Base-by-base conservation (phyloP, 2,113 vertebrate genomes). In the Clarias gariepinus region DNA sequence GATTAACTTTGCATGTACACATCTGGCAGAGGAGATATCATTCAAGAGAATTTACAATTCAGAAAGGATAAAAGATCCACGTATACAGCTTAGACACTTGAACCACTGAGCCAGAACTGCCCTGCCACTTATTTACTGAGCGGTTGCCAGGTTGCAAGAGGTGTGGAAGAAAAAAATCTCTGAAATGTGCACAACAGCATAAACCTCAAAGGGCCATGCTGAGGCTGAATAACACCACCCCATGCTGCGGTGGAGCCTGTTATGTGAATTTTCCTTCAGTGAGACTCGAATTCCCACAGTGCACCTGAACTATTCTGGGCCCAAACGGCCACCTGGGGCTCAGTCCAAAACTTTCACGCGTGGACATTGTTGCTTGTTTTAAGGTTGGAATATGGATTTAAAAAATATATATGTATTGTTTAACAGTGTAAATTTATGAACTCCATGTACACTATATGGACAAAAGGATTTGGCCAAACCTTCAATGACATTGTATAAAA, bases 241-340 rank as follows among this genome's bases (percentile, higher is more conserved):
- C 69, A 52, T 23, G 84, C 77, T 64, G 18, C 77, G 68, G 18
- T 69, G 58, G 4, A 53, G 53, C 25, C 80, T 23, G 66, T 53
- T 58, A 52, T 21, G 80, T 58, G 21, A 53, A 83, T 87, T 66
- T 52, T 84, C 60, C 71, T 4, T 71, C 53, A 2, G 60, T 80
- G 47, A 47, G 69, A 85, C 85, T 68, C 28, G 9, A 81, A 85
- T 87, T 68, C 88, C 85, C 82, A 71, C 28, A 63, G 85, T 85
- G 85, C 85, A 81, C 47, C 68, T 71, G 41, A 30, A 60, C 80
- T 86, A 84, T 81, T 76, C 83, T 73, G 41, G 71, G 81, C 58
- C 36, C 41, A 21, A 19, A 23, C 30, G 73, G 25, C 58, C 74
- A 57, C 66, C 53, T 16, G 69, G 87, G 61, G 83, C 9, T 77